A percentile compares a stretch with the other conserved stretches of the same genome.
Evolutionary conservation across 1,140 invertebrate genomes (phyloP).

Genomic region (Bactericera cockerelli): DNA sequence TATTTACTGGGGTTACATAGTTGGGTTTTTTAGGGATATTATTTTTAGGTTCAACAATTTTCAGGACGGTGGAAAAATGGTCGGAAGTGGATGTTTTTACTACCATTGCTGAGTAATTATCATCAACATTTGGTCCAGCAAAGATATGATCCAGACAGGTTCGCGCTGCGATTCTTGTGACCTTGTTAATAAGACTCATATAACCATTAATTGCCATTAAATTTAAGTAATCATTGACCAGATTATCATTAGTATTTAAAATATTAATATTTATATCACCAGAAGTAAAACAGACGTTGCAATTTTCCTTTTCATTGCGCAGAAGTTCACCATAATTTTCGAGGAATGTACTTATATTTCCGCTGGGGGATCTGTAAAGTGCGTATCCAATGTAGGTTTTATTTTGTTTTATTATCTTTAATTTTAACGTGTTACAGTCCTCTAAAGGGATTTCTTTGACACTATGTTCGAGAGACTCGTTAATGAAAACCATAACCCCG

Average conservation of each 20-base stretch:
- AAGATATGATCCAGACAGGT: constrained; percentile 7
- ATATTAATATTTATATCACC: constrained; percentile 1
- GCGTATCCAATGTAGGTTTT: background rate
- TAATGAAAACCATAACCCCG: background rate
- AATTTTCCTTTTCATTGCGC: background rate
- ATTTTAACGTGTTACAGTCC: background rate
- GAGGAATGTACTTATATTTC: background rate
- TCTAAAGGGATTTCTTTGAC: background rate
- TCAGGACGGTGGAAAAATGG: background rate
- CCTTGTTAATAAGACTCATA: background rate
- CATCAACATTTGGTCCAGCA: constrained; percentile 2
- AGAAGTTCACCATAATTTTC: background rate
- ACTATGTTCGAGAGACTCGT: background rate
- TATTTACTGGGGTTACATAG: background rate
- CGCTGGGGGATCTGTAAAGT: background rate
- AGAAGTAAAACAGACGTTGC: background rate
- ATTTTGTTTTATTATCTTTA: background rate
- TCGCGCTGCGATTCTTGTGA: background rate
- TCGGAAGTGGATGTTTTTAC: background rate
- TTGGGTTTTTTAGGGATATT: background rate
- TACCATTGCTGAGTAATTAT: background rate
- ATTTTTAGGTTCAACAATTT: background rate
- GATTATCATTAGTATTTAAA: background rate
- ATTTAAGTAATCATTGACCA: background rate
- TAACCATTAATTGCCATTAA: background rate